Evolutionary conservation across 2,113 vertebrate species (phyloP).

Genomic region (Melanerpes aurifrons): DNA sequence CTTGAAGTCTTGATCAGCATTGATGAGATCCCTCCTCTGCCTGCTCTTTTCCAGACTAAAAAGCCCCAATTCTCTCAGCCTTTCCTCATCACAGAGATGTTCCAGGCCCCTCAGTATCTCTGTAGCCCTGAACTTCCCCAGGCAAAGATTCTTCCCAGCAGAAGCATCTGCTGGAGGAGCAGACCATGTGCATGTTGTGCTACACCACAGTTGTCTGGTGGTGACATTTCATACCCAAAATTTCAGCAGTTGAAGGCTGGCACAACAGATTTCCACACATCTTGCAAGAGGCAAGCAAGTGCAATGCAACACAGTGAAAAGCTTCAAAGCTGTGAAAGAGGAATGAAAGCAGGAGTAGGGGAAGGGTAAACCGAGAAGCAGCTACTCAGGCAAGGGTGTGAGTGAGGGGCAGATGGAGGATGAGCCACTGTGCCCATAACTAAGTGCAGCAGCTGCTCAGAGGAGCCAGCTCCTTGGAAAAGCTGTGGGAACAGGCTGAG

Average conservation of each 20-base stretch:
- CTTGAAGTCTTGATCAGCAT: too few relatives aligned
- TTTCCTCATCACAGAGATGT: too few relatives aligned
- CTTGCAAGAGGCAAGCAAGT: not conserved
- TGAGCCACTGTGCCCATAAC: accelerated
- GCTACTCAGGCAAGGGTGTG: not conserved
- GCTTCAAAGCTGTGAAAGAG: not conserved
- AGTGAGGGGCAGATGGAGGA: not conserved
- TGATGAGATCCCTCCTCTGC: too few relatives aligned
- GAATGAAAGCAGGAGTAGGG: not conserved
- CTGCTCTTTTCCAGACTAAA: too few relatives aligned
- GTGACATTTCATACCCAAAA: not conserved
- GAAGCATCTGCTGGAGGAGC: accelerated
- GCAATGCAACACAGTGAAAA: not conserved
- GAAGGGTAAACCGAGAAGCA: not conserved
- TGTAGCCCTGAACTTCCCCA: accelerated
- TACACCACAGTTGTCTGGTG: accelerated
- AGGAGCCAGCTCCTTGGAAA: accelerated
- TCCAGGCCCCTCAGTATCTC: too few relatives aligned
- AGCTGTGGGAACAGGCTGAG: too few relatives aligned
- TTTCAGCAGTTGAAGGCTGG: not conserved
- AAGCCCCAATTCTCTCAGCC: too few relatives aligned
- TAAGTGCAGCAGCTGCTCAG: accelerated
- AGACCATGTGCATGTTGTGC: accelerated
- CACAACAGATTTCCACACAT: not conserved
- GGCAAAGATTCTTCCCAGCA: not conserved